Evolutionary conservation across 1,140 invertebrate genomes (phyloP).

Genomic region (Heliconius melpomene): DNA sequence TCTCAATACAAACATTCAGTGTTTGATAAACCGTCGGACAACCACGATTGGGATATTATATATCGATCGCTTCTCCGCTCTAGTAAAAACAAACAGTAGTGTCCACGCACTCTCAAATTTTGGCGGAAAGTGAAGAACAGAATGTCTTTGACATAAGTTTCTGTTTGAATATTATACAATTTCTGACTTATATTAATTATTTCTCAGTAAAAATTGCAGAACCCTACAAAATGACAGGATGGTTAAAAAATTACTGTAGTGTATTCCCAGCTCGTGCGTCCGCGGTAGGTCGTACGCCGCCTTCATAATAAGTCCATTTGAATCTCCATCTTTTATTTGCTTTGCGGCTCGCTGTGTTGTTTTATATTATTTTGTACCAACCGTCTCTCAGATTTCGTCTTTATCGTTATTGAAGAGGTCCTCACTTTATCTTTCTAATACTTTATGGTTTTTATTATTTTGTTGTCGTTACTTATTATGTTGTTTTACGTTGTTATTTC

Average conservation of each 20-base stretch:
- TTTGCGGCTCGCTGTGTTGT: conserved; percentile 23
- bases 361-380: conserved; percentile 24
- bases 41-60: too few relatives aligned
- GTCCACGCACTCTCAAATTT: too few relatives aligned
- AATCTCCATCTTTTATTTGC: conserved; percentile 56
- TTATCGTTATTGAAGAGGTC: conserved; percentile 18
- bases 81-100: too few relatives aligned
- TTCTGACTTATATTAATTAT: not conserved
- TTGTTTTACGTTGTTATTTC: not conserved
- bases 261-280: conserved; percentile 38
- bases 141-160: too few relatives aligned
- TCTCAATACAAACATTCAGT: too few relatives aligned
- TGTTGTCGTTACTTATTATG: not conserved
- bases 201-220: not conserved
- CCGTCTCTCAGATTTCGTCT: conserved; percentile 23
- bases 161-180: too few relatives aligned
- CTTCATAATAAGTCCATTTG: conserved; percentile 66
- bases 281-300: conserved; percentile 55
- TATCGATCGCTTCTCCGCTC: too few relatives aligned
- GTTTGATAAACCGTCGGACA: too few relatives aligned
- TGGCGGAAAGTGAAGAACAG: too few relatives aligned
- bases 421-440: conserved; percentile 1
- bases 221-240: conserved; percentile 1
- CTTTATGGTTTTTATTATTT: not conserved
- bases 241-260: conserved; percentile 34